Base-by-base conservation (phyloP, 2,888 invertebrate species). In the Branchellion lobata region DNA sequence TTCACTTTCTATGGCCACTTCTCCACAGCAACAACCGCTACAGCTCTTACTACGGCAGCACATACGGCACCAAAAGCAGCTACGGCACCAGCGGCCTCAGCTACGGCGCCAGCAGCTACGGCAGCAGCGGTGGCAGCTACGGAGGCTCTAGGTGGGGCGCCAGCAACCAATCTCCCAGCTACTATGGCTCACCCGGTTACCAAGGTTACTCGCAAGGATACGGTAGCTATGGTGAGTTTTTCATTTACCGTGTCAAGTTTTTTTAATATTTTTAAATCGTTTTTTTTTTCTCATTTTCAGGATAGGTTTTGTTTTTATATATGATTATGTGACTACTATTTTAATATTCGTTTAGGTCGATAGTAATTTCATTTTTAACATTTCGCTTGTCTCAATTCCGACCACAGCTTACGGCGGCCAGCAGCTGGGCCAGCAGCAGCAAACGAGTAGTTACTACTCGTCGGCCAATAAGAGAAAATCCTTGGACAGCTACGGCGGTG, bases 401-500 rank as follows among this genome's bases (percentile, higher is more conserved):
- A 14, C 40, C 5, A 14, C 8, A 40, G 5, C 5, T 40, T 40
- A 5, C 5, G 40, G 40, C 5, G 40, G 40, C 5, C 40, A 40
- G 14, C 40, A 40, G 14, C 40, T 8, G 40, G 69, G 33, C 34
- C 29, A 31, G 14, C 65, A 65, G 21, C 34, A n/a, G 14, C 1
- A n/a, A 18, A 18, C 3, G 3, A 18, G 24, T 24, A 57, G 24
- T n/a, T 18, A 57, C 61, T 57, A 57, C n/a, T 65, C 31, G 34
- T 77, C 34, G 8, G 53, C 18, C 14, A 47, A 24, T 24, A 77
- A 77, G 40, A 77, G 77, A 36, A 77, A 77, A 65, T 18, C 77
- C 21, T 8, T 11, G 24, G 77, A 77, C 65, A 77, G 27, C 57
- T 77, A 77, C 24, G 77, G 77, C 1, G 36, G 65, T 21, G 77